Base-by-base conservation (phyloP, 1,140 invertebrate genomes). In the Zeugodacus cucurbitae region DNA sequence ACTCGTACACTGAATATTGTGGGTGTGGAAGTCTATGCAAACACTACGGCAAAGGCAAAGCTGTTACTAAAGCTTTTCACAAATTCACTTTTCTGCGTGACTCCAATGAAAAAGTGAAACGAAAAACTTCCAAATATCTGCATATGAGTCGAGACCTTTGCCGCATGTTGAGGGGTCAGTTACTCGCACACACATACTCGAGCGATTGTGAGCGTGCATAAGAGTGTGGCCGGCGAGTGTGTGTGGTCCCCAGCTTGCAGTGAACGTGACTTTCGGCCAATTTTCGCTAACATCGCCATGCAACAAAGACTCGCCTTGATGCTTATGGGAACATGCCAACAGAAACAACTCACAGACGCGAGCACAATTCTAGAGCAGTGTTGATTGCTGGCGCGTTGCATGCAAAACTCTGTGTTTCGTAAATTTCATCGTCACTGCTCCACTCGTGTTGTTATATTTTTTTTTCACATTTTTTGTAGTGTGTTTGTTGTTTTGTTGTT, bases 51-150 rank as follows among this genome's bases (percentile, higher is more conserved):
- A 82, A 48, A 20, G 26, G 2, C 7, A 48, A 26, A 54, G 74
- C 26, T 48, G 1, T 29, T 41, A 54, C 7, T n/a, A 54, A 82
- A 41, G 41, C 34, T 14, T 48, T 54, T 82, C n/a, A 29, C 41
- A 82, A 82, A 48, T 82, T 54, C 74, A 48, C 37, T 82, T 82
- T 82, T 82, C 41, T 82, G 41, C 74, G 74, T 82, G 44, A 82
- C 74, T 82, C 74, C 44, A 82, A 41, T 29, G 37, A 0, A 78
- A 20, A 70, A 70, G 34, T 0, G 29, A 70, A 70, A 70, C 3
- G 29, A 20, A 70, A 62, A 62, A 62, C 26, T n/a, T 10, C 17
- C 34, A 78, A 78, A 78, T 32, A 48, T 82, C 20, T 48, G n/a
- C 74, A 82, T 48, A 44, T 26, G 41, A 82, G 34, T 26, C n/a